Conservation (phyloP, 2,797 vertebrate genomes). For the Anguilla megastoma region DNA sequence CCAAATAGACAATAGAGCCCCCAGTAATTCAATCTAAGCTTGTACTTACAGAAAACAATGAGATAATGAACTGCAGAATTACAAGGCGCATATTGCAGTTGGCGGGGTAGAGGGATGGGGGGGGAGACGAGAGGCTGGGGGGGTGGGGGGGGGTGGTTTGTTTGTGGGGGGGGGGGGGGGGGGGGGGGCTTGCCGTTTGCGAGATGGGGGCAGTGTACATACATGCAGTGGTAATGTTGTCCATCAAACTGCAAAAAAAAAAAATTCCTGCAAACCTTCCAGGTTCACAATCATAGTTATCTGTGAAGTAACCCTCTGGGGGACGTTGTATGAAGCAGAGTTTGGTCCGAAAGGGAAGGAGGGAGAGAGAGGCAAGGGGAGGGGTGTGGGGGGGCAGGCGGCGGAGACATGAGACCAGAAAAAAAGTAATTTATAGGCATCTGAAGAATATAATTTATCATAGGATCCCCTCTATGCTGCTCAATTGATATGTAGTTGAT, state of each 20-base stretch:
- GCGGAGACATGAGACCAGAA: conserved; percentile 42
- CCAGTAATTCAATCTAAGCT: conserved; percentile 98
- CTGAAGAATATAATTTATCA: conserved; percentile 89
- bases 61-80: conserved; percentile 98
- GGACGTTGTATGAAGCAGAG: conserved; percentile 83
- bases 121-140: conserved; percentile 44
- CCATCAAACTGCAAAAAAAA: conserved; percentile 74
- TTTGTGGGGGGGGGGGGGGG: conserved; percentile 50
- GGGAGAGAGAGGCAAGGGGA: conserved; percentile 19
- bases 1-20: conserved; percentile 91
- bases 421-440: conserved; percentile 91
- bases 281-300: conserved; percentile 82
- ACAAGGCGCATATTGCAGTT: conserved; percentile 83
- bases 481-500: conserved; percentile 99
- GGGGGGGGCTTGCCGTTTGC: conserved; percentile 54
- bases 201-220: conserved; percentile 39
- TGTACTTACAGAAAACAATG: conserved; percentile 99
- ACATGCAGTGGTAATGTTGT: conserved; percentile 77
- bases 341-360: conserved; percentile 61
- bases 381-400: not conserved
- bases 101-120: conserved; percentile 59
- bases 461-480: conserved; percentile 82
- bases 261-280: conserved; percentile 79
- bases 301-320: conserved; percentile 78
- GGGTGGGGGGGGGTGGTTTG: conserved; percentile 46